Evolutionary conservation across 2,888 invertebrate species (phyloP).

Genomic region (Noctua fimbriata): DNA sequence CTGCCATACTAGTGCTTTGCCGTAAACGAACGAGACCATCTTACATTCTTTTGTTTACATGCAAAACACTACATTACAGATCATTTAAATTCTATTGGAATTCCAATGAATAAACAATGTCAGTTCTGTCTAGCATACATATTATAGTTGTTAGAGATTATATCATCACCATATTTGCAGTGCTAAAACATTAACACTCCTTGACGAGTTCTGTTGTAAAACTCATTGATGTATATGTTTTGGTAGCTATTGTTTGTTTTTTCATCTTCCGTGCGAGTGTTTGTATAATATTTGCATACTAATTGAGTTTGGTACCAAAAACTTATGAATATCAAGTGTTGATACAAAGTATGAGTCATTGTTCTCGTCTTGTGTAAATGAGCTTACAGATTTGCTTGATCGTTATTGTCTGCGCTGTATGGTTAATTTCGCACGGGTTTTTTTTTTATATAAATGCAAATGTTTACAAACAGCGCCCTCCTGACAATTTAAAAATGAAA

Average conservation of each 20-base stretch:
- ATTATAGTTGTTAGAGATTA: conserved; percentile 13
- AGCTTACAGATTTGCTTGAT: not conserved
- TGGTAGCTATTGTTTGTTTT: conserved; percentile 32
- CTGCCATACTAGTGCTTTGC: not conserved
- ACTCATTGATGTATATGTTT: not conserved
- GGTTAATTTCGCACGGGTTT: not conserved
- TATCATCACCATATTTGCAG: conserved; percentile 19
- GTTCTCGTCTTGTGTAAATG: not conserved
- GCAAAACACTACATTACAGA: conserved; percentile 13
- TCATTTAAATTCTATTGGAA: conserved; percentile 37
- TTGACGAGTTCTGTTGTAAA: conserved; percentile 11
- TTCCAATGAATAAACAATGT: conserved; percentile 34
- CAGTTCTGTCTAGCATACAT: not conserved
- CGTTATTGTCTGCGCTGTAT: not conserved
- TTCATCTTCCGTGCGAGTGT: not conserved
- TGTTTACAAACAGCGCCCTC: not conserved
- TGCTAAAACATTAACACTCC: conserved; percentile 18
- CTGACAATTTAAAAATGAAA: not conserved
- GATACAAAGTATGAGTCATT: conserved; percentile 31
- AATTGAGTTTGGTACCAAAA: conserved; percentile 26
- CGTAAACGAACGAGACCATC: not conserved
- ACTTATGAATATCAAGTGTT: conserved; percentile 41
- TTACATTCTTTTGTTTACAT: not conserved
- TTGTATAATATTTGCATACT: conserved; percentile 32
- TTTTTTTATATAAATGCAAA: not conserved